Percentiles rank a stretch among this genome's conserved stretches.
These are phyloP conservation scores for Cremastobaeus sp. DNA, from an alignment of 2,888 invertebrate genomes.

Conservation along the genomic window DNA sequence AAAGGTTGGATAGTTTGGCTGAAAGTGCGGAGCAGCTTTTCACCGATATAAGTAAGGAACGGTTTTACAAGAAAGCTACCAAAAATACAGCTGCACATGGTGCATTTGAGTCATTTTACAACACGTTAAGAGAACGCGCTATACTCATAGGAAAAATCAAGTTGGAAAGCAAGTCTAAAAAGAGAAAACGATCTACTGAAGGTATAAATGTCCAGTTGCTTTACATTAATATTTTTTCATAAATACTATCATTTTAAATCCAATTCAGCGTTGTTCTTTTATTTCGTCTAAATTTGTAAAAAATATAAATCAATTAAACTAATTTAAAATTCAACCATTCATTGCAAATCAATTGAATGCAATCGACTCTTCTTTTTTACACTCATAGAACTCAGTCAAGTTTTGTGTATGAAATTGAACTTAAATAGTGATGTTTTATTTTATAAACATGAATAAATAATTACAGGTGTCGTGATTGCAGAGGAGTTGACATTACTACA, in stretches of 20 bases:
- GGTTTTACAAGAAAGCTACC: neutral
- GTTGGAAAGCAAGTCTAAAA: neutral
- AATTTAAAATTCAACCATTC: too few species aligned
- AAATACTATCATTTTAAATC: too few species aligned
- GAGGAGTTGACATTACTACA: neutral
- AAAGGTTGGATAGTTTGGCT: constrained; percentile 4
- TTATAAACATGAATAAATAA: neutral
- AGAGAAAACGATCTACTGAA: neutral
- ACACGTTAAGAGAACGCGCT: constrained; percentile 2
- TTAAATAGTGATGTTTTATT: too few species aligned
- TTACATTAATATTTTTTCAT: too few species aligned
- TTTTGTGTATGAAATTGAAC: too few species aligned
- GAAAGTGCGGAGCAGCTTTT: neutral
- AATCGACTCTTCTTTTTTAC: too few species aligned
- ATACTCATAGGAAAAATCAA: neutral
- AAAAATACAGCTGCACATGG: constrained; percentile 5
- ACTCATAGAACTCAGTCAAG: too few species aligned
- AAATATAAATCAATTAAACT: too few species aligned
- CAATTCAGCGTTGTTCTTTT: too few species aligned
- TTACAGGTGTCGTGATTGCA: neutral
- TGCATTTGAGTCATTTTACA: neutral
- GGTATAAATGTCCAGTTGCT: too few species aligned
- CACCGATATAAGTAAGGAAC: neutral
- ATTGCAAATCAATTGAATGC: too few species aligned
- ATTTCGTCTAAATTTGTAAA: too few species aligned